Evolutionary conservation across 1,140 invertebrate genomes (phyloP).

Genomic region (Protaetia brevitarsis): DNA sequence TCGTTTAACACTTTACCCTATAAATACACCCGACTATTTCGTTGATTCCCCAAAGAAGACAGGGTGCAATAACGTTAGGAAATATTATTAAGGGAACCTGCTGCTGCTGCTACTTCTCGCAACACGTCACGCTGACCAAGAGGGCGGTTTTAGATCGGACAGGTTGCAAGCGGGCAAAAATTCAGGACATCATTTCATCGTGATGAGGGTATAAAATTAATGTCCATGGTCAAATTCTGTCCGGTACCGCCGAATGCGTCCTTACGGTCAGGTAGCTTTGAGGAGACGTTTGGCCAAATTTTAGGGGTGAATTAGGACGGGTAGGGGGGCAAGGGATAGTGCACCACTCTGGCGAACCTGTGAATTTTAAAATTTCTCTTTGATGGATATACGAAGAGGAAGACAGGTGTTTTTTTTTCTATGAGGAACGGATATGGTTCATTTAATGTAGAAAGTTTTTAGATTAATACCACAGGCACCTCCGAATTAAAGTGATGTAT

Average conservation of each 20-base stretch:
- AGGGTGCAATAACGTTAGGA: not conserved
- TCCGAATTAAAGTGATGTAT: not conserved
- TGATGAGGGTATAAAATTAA: slow-evolving; percentile 44
- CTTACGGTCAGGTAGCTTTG: slow-evolving; percentile 22
- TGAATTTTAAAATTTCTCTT: slow-evolving; percentile 35
- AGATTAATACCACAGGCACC: not conserved
- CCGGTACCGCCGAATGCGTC: slow-evolving; percentile 17
- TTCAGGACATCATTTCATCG: slow-evolving; percentile 39
- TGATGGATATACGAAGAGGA: slow-evolving; percentile 27
- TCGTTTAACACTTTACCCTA: slow-evolving; percentile 14
- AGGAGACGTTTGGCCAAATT: slow-evolving; percentile 29
- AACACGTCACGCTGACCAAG: slow-evolving; percentile 36
- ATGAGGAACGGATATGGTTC: slow-evolving; percentile 30
- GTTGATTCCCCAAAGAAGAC: not conserved
- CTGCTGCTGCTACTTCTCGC: not conserved
- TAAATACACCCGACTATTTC: not conserved
- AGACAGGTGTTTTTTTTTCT: slow-evolving; percentile 41
- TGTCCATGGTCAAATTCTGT: slow-evolving; percentile 35
- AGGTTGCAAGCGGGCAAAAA: slow-evolving; percentile 44
- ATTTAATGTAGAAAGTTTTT: slow-evolving; percentile 8
- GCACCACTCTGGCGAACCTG: slow-evolving; percentile 32
- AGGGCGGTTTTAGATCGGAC: slow-evolving; percentile 35
- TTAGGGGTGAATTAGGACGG: slow-evolving; percentile 31
- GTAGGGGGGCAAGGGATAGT: slow-evolving; percentile 30
- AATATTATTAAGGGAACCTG: not conserved